Conservation (phyloP, 2,113 vertebrate genomes). For the Ictalurus furcatus region DNA sequence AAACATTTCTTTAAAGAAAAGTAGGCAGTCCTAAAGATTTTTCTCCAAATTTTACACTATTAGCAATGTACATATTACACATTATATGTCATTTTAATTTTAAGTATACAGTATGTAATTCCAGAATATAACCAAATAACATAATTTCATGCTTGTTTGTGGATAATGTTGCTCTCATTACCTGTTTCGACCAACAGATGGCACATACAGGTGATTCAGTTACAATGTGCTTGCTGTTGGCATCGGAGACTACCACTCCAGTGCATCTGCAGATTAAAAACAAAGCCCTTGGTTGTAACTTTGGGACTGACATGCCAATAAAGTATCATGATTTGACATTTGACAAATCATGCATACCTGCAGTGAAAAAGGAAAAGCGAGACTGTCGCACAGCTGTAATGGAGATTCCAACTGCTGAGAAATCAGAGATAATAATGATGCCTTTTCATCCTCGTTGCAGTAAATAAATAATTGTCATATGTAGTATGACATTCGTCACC, state of each 20-base stretch:
- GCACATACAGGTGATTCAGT: conserved; percentile 45
- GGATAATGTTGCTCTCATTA: conserved; percentile 39
- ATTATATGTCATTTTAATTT: neutral
- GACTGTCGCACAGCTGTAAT: neutral
- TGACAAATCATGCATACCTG: neutral
- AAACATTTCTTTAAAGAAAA: neutral
- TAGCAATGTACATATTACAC: neutral
- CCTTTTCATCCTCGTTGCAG: neutral
- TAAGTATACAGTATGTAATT: neutral
- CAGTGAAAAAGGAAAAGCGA: neutral
- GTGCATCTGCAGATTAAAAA: conserved; percentile 17
- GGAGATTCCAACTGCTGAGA: neutral
- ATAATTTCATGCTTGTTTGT: neutral
- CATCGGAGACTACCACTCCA: neutral
- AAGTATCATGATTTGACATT: neutral
- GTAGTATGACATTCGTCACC: neutral
- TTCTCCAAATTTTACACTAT: neutral
- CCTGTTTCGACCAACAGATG: conserved; percentile 57
- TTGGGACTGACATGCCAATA: neutral
- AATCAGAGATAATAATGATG: neutral
- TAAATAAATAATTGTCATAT: neutral
- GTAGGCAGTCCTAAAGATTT: neutral
- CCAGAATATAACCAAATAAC: neutral
- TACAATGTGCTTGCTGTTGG: neutral
- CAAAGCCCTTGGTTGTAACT: neutral